Evolutionary conservation across 92 coral and sea anemone species (phyloP).

Genomic region (Diadumene lineata): DNA sequence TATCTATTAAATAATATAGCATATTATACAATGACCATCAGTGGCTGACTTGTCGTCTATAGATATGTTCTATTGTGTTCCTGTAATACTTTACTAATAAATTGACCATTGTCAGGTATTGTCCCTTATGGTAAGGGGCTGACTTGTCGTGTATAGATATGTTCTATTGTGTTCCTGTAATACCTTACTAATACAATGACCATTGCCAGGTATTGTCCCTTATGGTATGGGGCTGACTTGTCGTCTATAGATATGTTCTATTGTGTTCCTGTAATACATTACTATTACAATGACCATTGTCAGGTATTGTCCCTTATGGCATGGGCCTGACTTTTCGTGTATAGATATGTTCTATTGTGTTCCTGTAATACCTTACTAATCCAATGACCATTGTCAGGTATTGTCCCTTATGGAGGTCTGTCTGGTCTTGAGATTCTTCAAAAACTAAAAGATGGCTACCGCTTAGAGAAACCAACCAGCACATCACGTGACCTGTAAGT

Average conservation of each 20-base stretch:
- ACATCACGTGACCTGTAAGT: conserved; percentile 77
- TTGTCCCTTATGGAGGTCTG: conserved; percentile 62
- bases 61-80: too few species aligned
- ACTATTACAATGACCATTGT: background rate
- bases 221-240: too few species aligned
- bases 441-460: conserved; percentile 47
- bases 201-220: background rate
- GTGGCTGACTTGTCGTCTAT: background rate
- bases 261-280: background rate
- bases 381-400: conserved; percentile 20
- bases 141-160: too few species aligned
- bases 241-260: too few species aligned
- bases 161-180: too few species aligned
- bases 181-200: background rate
- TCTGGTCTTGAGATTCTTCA: conserved; percentile 36
- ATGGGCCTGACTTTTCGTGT: too few species aligned
- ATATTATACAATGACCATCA: background rate
- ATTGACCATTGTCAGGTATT: background rate
- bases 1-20: too few species aligned
- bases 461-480: conserved; percentile 61
- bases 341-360: too few species aligned
- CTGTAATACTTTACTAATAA: background rate
- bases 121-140: background rate
- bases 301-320: conserved; percentile 64
- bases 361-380: background rate